Base-by-base conservation (phyloP, 2,888 invertebrate species). In the Ommatoiulus sabulosus region DNA sequence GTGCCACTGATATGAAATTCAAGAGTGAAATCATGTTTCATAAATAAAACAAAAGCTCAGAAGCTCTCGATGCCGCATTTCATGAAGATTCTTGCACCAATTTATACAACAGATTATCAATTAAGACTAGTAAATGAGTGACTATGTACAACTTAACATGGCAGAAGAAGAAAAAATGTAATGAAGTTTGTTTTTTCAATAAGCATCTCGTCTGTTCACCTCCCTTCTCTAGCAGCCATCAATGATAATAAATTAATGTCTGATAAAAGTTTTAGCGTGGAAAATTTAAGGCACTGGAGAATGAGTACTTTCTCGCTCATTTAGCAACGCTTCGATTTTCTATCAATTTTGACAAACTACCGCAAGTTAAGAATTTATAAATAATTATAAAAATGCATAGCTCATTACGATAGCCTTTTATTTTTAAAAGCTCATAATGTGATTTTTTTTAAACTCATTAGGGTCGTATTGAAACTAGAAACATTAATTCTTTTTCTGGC, bases 51-150 rank as follows among this genome's bases (percentile, higher is more conserved):
- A 24, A 24, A 72, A 72, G 20, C 24, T 72, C 20, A 20, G 24
- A 72, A 72, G 72, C 72, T 72, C 72, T 72, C 72, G n/a, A 72
- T 72, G 72, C 72, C 72, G 72, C 72, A 72, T 72, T 72, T 72
- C 72, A 72, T 72, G 72, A 72, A 72, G 72, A 72, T 72, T 72
- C 72, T 72, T 72, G 72, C 72, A 72, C 72, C 72, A 72, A 24
- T 72, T 72, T 72, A 24, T 72, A 72, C 72, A 72, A 63, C 17
- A 72, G 72, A n/a, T 72, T 52, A 52, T 72, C 72, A 24, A 72
- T 72, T 63, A 72, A 72, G 72, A 72, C 72, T 72, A 72, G 72
- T 72, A 72, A 72, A 72, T 72, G 72, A 72, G 72, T 72, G 72
- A 72, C 72, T 72, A 72, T 72, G 72, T 72, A 72, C 72, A 72